A percentile compares a stretch with the other conserved stretches of the same genome.
These are phyloP conservation scores for Yponomeuta cagnagella DNA, from an alignment of 2,888 invertebrate genomes.

Conservation along the genomic window DNA sequence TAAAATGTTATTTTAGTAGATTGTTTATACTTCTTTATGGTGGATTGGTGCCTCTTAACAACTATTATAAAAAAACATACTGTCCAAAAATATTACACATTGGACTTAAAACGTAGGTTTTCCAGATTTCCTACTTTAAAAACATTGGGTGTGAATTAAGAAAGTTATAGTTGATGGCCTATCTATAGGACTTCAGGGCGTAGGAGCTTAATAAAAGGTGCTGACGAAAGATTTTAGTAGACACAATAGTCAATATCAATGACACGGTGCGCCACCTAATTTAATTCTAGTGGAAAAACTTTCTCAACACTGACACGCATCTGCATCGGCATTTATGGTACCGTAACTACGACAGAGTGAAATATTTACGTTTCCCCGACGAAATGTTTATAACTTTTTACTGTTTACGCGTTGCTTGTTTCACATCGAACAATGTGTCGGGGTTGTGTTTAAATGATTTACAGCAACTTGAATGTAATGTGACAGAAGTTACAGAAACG, in stretches of 20 bases:
- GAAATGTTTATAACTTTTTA: conserved; percentile 10
- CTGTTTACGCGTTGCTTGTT: conserved; percentile 18
- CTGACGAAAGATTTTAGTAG: no score
- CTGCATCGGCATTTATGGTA: not conserved
- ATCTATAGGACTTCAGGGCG: no score
- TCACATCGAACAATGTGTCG: conserved; percentile 17
- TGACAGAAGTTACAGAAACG: not conserved
- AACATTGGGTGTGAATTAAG: no score
- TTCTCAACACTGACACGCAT: not conserved
- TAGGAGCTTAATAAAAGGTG: no score
- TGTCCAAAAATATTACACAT: no score
- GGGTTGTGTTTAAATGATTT: conserved; percentile 23
- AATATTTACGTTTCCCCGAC: conserved; percentile 13
- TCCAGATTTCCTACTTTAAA: no score
- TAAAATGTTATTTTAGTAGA: no score
- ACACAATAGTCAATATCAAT: not conserved
- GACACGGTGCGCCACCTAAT: not conserved
- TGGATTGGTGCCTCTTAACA: no score
- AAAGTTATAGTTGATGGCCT: no score
- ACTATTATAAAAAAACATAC: no score
- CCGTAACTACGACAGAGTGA: conserved; percentile 1
- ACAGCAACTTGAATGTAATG: conserved; percentile 9
- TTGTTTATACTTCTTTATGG: no score
- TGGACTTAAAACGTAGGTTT: no score
- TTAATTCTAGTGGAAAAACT: not conserved